phyloP scores from a whole-genome alignment of 2,888 invertebrate species.

The Dryomyza anilis region DNA sequence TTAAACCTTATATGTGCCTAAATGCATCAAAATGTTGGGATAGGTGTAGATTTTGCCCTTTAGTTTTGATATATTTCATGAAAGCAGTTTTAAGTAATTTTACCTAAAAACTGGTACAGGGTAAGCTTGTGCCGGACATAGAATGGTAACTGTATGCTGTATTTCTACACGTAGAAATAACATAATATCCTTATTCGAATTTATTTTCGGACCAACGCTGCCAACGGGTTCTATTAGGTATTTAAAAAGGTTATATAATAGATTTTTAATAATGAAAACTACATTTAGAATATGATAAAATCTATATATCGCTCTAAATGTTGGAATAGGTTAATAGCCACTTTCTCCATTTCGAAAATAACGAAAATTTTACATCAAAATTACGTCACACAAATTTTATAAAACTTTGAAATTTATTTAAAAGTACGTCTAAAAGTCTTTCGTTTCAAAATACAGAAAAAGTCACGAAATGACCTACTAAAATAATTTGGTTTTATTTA shows the following conservation, averaged over 20 bases:
- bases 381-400: too few relatives aligned
- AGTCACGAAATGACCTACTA: too few relatives aligned
- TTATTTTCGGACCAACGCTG: constrained; percentile 68
- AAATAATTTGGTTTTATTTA: too few relatives aligned
- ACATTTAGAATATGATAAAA: neutral
- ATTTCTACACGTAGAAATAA: constrained; percentile 63
- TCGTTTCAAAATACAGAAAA: too few relatives aligned
- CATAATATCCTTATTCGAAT: constrained; percentile 67
- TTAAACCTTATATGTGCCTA: too few relatives aligned
- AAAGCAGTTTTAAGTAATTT: too few relatives aligned
- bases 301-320: constrained; percentile 31
- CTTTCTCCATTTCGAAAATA: neutral
- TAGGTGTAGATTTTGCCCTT: too few relatives aligned
- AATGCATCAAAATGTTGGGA: too few relatives aligned
- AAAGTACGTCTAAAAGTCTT: too few relatives aligned
- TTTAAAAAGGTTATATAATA: neutral
- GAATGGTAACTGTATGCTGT: constrained; percentile 64
- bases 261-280: neutral
- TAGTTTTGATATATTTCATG: too few relatives aligned
- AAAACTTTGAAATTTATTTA: too few relatives aligned
- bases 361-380: neutral
- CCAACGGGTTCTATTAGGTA: constrained; percentile 63
- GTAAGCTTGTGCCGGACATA: constrained; percentile 71
- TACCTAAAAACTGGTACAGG: constrained; percentile 57
- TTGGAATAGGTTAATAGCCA: constrained; percentile 25